A percentile compares a stretch with the other conserved stretches of the same genome.
Evolutionary conservation across 2,113 vertebrate genomes (phyloP).

Genomic region (Rhinopomastus cyanomelas): DNA sequence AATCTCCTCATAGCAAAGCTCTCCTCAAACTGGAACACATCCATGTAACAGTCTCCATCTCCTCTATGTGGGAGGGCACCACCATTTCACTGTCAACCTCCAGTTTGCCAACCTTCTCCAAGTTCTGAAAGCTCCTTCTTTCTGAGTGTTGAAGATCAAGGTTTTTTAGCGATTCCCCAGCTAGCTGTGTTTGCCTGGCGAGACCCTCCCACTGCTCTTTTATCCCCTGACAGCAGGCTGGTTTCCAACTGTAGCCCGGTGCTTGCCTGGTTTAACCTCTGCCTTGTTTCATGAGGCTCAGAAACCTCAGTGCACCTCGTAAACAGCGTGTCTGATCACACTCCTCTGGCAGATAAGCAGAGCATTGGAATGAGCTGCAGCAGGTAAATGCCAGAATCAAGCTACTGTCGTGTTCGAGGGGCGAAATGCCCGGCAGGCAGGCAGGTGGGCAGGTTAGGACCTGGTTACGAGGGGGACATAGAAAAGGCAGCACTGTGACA

Average conservation of each 20-base stretch:
- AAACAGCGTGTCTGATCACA: slow-evolving; percentile 26
- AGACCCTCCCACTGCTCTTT: slow-evolving; percentile 63
- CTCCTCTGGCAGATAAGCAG: slow-evolving; percentile 25
- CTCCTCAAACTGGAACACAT: background rate
- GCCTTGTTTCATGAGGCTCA: slow-evolving; percentile 40
- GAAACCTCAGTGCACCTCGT: slow-evolving; percentile 24
- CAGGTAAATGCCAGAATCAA: background rate
- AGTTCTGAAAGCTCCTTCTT: slow-evolving; percentile 35
- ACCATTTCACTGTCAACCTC: background rate
- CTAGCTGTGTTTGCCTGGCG: slow-evolving; percentile 39
- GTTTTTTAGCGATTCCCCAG: slow-evolving; percentile 27
- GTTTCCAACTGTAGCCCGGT: slow-evolving; percentile 27
- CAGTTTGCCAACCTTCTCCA: slow-evolving; percentile 19
- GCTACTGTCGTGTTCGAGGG: background rate
- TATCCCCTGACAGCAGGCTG: slow-evolving; percentile 61
- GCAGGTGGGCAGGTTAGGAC: background rate
- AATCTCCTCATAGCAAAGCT: background rate
- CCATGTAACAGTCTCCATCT: background rate
- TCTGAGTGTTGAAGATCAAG: slow-evolving; percentile 56
- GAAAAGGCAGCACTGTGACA: background rate
- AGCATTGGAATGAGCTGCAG: background rate
- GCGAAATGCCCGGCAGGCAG: background rate
- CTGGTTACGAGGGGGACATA: background rate
- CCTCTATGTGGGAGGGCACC: background rate
- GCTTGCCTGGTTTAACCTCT: slow-evolving; percentile 65